Evolutionary conservation across 2,113 vertebrate species (phyloP), one percentile per base, ranked within the genome.

Genomic region (Sylvia atricapilla): DNA sequence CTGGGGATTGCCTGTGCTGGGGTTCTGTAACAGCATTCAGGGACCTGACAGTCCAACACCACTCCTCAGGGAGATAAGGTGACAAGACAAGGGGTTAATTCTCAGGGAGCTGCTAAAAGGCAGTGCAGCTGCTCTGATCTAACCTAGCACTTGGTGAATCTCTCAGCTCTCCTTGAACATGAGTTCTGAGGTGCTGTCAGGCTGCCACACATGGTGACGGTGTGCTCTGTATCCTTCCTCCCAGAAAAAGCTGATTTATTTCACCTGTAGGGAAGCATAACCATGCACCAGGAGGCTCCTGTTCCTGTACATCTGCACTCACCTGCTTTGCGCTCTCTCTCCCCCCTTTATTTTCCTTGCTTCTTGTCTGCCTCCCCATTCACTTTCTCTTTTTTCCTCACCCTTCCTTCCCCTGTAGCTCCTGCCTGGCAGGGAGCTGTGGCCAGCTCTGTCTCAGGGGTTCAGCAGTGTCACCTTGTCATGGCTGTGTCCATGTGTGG

Each of bases 401-500:
- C 46, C 62, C 11, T 67, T 25, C 44, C 35, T 67, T 43, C 35
- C 33, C 18, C 39, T 76, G 30, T 6, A 70, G 64, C 52, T 75
- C 7, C 64, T 50, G 31, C 72, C 73, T 18, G 56, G 20, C 19
- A 24, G 50, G 44, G 19, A 63, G 43, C 62, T 56, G 83, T 47
- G 43, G 14, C 44, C n/a, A 39, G 15, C 18, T 37, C 55, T 19
- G 1, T 59, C 53, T 72, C 73, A n/a, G 9, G 52, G 39, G 44
- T 13, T 37, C 70, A 30, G 52, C 46, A 37, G 56, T 39, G 60
- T 73, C 68, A 46, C 44, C 37, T 52, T 0, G 1, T 30, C 52
- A 30, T 53, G 47, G 63, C 63, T 1, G 0, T 4, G 39, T 43
- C 56, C 8, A 0, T 11, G 55, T 12, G 37, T 44, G 59, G 19